Percentiles rank a stretch among this genome's conserved stretches.
Conservation (phyloP, 2,888 invertebrate species). For the Tipula vernalis region DNA sequence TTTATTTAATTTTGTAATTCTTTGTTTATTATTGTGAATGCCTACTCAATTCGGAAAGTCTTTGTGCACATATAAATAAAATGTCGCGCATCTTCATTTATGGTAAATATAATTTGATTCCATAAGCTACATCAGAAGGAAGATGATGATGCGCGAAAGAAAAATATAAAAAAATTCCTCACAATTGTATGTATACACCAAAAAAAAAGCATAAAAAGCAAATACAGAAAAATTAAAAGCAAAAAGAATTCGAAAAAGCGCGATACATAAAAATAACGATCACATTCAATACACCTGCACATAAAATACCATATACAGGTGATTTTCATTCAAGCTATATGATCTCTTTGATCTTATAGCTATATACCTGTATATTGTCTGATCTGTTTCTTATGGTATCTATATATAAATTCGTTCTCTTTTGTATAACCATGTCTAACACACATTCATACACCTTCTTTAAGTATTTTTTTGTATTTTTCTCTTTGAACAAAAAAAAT, state of each 20-base stretch:
- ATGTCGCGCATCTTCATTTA: background rate
- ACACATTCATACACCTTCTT: background rate
- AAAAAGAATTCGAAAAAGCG: background rate
- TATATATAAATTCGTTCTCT: background rate
- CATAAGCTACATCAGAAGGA: background rate
- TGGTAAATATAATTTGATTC: background rate
- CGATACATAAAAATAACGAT: background rate
- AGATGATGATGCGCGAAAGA: background rate
- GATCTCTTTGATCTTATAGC: background rate
- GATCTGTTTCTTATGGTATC: background rate
- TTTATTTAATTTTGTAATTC: background rate
- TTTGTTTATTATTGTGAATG: background rate
- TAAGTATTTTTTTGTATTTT: background rate
- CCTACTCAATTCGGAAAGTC: background rate
- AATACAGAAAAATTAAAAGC: background rate
- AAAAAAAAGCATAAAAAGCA: background rate
- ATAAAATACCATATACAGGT: constrained; percentile 4
- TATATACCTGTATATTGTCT: background rate
- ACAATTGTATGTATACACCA: background rate
- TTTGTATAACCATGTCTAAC: background rate
- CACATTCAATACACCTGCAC: constrained; percentile 4
- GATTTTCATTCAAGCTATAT: background rate
- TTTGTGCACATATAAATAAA: background rate
- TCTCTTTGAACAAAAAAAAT: background rate
- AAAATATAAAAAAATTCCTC: background rate